These are phyloP conservation scores for Plebejus anna DNA, from an alignment of 2,888 invertebrate genomes.

Conservation along the genomic window DNA sequence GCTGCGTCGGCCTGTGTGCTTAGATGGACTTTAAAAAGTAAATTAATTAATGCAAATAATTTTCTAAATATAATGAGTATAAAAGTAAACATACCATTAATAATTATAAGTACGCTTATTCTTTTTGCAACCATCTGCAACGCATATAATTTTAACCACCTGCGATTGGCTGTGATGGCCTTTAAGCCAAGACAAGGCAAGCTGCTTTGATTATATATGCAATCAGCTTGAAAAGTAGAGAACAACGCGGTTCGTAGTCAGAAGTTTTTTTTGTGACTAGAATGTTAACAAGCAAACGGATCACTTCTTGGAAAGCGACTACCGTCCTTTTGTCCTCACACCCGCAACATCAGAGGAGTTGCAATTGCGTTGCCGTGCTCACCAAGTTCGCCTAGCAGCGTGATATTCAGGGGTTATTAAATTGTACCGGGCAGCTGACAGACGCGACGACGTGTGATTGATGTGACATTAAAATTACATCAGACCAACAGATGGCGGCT, in stretches of 20 bases:
- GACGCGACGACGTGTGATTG: constrained; percentile 12
- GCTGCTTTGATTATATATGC: too few relatives aligned
- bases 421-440: neutral
- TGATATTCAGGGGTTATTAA: constrained; percentile 9
- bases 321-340: neutral
- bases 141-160: too few relatives aligned
- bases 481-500: constrained; percentile 25
- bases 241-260: neutral
- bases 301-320: neutral
- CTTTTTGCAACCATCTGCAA: too few relatives aligned
- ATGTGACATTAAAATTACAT: constrained; percentile 24
- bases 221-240: too few relatives aligned
- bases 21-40: constrained; percentile 1
- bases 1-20: constrained; percentile 16
- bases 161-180: neutral
- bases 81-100: too few relatives aligned
- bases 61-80: neutral
- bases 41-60: neutral
- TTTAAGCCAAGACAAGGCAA: too few relatives aligned
- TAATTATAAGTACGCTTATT: too few relatives aligned
- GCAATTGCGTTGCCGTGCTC: neutral
- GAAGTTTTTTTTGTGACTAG: neutral
- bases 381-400: neutral
- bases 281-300: neutral
- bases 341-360: neutral